Percentiles rank a stretch among this genome's conserved stretches.
phyloP scores from a whole-genome alignment of 2,113 vertebrate species.

The Tachycineta bicolor region DNA sequence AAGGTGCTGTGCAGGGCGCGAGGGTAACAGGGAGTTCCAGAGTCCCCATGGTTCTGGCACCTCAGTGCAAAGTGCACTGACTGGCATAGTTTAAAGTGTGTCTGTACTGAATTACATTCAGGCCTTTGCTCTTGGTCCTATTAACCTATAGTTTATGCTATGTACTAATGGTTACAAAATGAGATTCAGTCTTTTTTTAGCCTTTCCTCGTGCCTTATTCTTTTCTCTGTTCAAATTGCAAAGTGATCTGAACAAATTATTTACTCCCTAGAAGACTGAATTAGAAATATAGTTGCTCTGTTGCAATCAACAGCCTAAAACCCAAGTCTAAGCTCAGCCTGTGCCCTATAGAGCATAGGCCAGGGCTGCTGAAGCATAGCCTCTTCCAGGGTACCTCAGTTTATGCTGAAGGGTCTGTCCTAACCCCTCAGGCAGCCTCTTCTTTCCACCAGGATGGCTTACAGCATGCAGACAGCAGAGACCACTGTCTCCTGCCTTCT shows the following conservation, averaged over 20 bases:
- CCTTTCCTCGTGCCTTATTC: not conserved
- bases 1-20: rapidly evolving
- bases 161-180: not conserved
- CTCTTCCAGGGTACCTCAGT: not conserved
- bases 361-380: not conserved
- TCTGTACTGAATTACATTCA: not conserved
- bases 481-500: not conserved
- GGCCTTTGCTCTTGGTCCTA: not conserved
- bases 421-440: not conserved
- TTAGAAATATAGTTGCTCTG: not conserved
- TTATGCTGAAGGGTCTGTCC: not conserved
- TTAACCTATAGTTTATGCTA: not conserved
- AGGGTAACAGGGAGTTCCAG: rapidly evolving
- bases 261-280: not conserved
- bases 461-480: not conserved
- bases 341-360: not conserved
- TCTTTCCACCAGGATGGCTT: not conserved
- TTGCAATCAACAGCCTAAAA: not conserved
- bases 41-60: not conserved
- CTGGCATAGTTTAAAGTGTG: not conserved
- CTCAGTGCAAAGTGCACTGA: not conserved
- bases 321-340: not conserved
- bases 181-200: not conserved
- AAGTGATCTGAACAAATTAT: not conserved
- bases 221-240: not conserved